Percentiles rank a stretch among this genome's conserved stretches.
phyloP scores from a whole-genome alignment of 2,797 vertebrate species.

The Gastrophryne carolinensis region DNA sequence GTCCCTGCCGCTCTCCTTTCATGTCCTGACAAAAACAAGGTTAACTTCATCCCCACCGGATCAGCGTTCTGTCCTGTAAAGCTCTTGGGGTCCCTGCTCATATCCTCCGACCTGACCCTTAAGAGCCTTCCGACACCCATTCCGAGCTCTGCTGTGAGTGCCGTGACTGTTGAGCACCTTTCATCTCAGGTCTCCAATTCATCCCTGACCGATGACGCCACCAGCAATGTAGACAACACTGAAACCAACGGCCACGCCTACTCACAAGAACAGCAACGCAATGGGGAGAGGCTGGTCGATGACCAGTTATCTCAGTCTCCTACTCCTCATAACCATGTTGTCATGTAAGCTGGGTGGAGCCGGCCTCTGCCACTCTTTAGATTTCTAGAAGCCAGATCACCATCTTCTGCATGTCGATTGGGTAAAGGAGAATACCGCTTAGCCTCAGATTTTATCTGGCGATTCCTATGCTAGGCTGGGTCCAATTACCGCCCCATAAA shows the following conservation, averaged over 20 bases:
- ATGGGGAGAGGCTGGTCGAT: slow-evolving; percentile 68
- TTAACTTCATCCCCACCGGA: slow-evolving; percentile 94
- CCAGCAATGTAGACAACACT: slow-evolving; percentile 81
- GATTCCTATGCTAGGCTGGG: slow-evolving; percentile 74
- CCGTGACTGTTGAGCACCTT: slow-evolving; percentile 75
- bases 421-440: slow-evolving; percentile 68
- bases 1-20: slow-evolving; percentile 92
- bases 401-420: slow-evolving; percentile 83
- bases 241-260: slow-evolving; percentile 68
- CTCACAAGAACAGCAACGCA: slow-evolving; percentile 64
- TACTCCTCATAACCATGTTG: slow-evolving; percentile 72
- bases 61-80: slow-evolving; percentile 97
- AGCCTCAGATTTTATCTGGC: slow-evolving; percentile 66
- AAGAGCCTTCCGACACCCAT: slow-evolving; percentile 70
- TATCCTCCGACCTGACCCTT: slow-evolving; percentile 74
- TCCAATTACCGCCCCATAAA: slow-evolving; percentile 64
- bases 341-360: slow-evolving; percentile 84
- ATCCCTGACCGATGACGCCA: slow-evolving; percentile 74
- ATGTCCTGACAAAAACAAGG: slow-evolving; percentile 97
- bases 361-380: slow-evolving; percentile 71
- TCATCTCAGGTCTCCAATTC: slow-evolving; percentile 84
- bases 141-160: slow-evolving; percentile 69
- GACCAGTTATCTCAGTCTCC: slow-evolving; percentile 56
- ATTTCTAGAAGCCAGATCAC: slow-evolving; percentile 62
- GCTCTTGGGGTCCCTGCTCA: slow-evolving; percentile 82